Evolutionary conservation across 2,888 invertebrate genomes (phyloP).

Genomic region (Notodonta ziczac): DNA sequence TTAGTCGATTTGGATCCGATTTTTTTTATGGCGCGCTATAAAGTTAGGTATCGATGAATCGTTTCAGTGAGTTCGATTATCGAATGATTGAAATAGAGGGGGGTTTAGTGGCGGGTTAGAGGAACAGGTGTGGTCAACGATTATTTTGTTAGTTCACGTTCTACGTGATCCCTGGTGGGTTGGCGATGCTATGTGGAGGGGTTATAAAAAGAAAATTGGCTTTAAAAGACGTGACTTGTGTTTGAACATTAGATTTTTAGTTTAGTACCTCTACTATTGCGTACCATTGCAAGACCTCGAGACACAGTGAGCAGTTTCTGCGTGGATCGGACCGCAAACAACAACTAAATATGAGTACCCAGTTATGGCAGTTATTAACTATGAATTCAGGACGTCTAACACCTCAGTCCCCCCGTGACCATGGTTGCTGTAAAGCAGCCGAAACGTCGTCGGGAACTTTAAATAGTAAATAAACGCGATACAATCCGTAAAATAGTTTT

Average conservation of each 20-base stretch:
- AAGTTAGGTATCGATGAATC: conserved; percentile 66
- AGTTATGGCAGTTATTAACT: too few species aligned
- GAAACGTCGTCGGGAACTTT: too few species aligned
- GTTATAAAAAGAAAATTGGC: conserved; percentile 26
- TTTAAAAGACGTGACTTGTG: neutral
- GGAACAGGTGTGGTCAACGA: conserved; percentile 43
- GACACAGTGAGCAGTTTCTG: too few species aligned
- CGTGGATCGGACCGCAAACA: too few species aligned
- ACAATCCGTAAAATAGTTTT: too few species aligned
- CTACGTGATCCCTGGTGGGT: conserved; percentile 22
- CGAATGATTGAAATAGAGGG: conserved; percentile 57
- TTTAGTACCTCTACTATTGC: too few species aligned
- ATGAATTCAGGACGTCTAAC: too few species aligned
- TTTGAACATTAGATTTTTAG: neutral
- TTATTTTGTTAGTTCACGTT: conserved; percentile 46
- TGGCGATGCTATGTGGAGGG: conserved; percentile 5
- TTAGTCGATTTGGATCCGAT: conserved; percentile 55
- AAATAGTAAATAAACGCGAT: too few species aligned
- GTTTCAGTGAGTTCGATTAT: conserved; percentile 71
- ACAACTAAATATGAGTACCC: too few species aligned
- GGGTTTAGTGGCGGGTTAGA: conserved; percentile 34
- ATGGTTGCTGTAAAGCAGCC: too few species aligned
- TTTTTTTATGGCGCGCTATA: conserved; percentile 66
- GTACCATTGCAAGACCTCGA: too few species aligned
- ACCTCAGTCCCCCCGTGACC: too few species aligned